Base-by-base conservation (phyloP, 1,140 invertebrate species). In the Ganaspis sp. region DNA sequence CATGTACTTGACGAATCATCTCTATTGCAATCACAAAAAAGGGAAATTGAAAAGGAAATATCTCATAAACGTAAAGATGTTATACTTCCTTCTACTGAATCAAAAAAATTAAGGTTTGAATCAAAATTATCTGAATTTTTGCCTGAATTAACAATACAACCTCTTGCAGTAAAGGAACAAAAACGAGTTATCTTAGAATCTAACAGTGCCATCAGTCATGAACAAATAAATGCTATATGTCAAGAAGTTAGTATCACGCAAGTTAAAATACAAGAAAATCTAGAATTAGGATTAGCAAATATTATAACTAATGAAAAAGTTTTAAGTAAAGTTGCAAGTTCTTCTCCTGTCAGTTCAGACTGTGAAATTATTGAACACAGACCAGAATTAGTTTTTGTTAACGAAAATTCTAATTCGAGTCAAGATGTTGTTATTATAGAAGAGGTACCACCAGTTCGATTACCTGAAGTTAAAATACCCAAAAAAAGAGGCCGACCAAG, bases 381-480 rank as follows among this genome's bases (percentile, higher is more conserved):
- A 12, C 90, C 90, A 6, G 90, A 92, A 64, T 74, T 92, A 4
- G 90, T 91, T 72, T 90, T 92, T 38, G 90, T 91, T 1, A 92
- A 92, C 70, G 90, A 91, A 34, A 91, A 91, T 70, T 91, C 90
- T 0, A 91, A 91, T 64, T 91, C 90, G 3, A 91, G 90, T 72
- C 90, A 91, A 49, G 90, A 91, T 45, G 87, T 91, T 9, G 87
- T 91, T 79, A 91, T 91, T 1, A 91, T 91, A 42, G 90, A 91
- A 21, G 90, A 91, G 54, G 88, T 91, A 9, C 81, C 87, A 19
- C 74, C 85, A 0, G 34, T 74, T 4, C 86, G 84, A 73, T 79
- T 81, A 12, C 45, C 86, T 1, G 87, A 89, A 72, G 77, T 76
- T 0, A 91, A 91, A 74, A 69, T 88, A 5, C 90, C 90, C 0